Conservation (phyloP, 2,113 vertebrate species). For the Daubentonia madagascariensis region DNA sequence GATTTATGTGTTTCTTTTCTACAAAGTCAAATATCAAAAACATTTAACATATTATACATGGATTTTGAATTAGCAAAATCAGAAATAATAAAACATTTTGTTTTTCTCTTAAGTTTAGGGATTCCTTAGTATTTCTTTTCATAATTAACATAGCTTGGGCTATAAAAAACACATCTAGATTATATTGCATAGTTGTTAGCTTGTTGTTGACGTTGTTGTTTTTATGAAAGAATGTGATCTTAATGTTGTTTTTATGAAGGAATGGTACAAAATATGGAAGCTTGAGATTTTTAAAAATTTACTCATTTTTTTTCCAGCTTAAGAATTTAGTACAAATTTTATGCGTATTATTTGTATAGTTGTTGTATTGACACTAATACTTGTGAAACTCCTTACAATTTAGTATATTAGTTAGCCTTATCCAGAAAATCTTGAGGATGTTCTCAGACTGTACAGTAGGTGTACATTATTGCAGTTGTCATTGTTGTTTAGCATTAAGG, state of each 20-base stretch:
- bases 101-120: background rate
- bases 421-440: background rate
- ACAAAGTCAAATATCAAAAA: background rate
- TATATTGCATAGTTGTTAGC: background rate
- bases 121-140: background rate
- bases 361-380: background rate
- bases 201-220: background rate
- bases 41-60: background rate
- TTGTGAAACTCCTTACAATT: background rate
- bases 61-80: background rate
- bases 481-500: background rate
- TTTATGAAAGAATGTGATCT: slow-evolving; percentile 25
- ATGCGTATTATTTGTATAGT: background rate
- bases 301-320: slow-evolving; percentile 15
- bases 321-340: background rate
- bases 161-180: background rate
- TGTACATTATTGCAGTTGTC: background rate
- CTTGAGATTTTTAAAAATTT: background rate
- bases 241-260: background rate
- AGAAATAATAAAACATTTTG: slow-evolving; percentile 2
- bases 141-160: background rate
- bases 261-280: background rate
- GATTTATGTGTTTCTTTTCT: background rate
- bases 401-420: background rate
- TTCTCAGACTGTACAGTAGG: background rate